Conservation (phyloP, 1,140 invertebrate species). For the Gonioctena quinquepunctata region DNA sequence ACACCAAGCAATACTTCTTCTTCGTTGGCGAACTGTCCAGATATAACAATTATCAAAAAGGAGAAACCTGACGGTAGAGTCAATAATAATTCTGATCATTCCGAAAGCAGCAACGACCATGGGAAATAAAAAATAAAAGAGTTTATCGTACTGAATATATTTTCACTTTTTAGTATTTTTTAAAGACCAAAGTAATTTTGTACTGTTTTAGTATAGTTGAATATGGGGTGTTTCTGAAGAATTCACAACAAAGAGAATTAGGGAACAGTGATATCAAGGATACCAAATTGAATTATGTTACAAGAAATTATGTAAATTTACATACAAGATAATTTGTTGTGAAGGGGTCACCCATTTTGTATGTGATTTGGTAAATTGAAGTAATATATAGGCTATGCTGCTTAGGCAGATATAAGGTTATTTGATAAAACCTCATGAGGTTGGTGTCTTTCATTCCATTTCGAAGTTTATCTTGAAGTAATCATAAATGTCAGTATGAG, state of each 20-base stretch:
- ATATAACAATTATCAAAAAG: conserved; percentile 67
- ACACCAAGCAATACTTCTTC: conserved; percentile 26
- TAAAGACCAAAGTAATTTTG: conserved; percentile 56
- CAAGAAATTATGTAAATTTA: conserved; percentile 35
- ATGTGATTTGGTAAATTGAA: too few relatives aligned
- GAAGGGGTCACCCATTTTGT: background rate
- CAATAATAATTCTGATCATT: conserved; percentile 57
- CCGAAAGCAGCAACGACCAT: conserved; percentile 46
- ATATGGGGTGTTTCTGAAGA: background rate
- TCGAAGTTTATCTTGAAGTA: too few relatives aligned
- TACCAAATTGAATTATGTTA: conserved; percentile 43
- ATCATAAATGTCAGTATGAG: too few relatives aligned
- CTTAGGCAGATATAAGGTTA: too few relatives aligned
- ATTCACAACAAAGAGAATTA: background rate
- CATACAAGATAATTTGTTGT: conserved; percentile 18
- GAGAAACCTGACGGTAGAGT: conserved; percentile 58
- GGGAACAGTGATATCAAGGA: conserved; percentile 41
- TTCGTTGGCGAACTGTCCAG: conserved; percentile 64
- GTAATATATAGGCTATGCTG: too few relatives aligned
- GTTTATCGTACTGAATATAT: conserved; percentile 24
- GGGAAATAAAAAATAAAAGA: conserved; percentile 27
- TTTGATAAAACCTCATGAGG: too few relatives aligned
- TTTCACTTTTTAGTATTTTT: conserved; percentile 54
- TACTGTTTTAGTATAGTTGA: conserved; percentile 37
- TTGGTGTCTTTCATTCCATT: too few relatives aligned